Evolutionary conservation across 1,140 invertebrate species (phyloP).

Genomic region (Ips typographus): DNA sequence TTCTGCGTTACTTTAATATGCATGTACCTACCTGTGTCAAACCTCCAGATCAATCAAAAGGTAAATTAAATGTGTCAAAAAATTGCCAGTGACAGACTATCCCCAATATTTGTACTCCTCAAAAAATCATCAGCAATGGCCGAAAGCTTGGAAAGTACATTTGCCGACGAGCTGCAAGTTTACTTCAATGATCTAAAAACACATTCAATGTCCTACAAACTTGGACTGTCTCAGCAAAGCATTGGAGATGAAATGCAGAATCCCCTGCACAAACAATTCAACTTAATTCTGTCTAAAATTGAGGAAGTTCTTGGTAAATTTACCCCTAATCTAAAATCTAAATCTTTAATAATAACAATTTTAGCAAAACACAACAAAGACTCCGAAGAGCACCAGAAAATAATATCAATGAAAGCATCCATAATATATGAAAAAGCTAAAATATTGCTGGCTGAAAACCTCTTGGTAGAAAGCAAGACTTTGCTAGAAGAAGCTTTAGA

Average conservation of each 20-base stretch:
- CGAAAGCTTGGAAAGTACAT: not conserved
- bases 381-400: constrained; percentile 20
- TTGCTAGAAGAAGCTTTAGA: constrained; percentile 39
- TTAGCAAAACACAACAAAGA: constrained; percentile 16
- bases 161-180: constrained; percentile 18
- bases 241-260: constrained; percentile 25
- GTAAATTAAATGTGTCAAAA: constrained; percentile 21
- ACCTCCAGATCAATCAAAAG: not conserved
- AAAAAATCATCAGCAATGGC: constrained; percentile 14
- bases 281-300: constrained; percentile 23
- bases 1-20: not conserved
- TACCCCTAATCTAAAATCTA: not conserved
- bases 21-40: not conserved
- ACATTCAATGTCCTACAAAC: constrained; percentile 28
- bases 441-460: constrained; percentile 36
- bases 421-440: constrained; percentile 48
- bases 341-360: not conserved
- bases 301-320: constrained; percentile 25
- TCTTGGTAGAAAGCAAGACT: constrained; percentile 28
- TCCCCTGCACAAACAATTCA: constrained; percentile 31
- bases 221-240: constrained; percentile 10
- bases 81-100: constrained; percentile 29
- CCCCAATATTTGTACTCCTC: not conserved
- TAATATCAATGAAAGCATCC: constrained; percentile 43
- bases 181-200: constrained; percentile 32